Percentiles rank a stretch among this genome's conserved stretches.
phyloP scores from a whole-genome alignment of 2,797 vertebrate genomes.

The Periophthalmus magnuspinnatus region DNA sequence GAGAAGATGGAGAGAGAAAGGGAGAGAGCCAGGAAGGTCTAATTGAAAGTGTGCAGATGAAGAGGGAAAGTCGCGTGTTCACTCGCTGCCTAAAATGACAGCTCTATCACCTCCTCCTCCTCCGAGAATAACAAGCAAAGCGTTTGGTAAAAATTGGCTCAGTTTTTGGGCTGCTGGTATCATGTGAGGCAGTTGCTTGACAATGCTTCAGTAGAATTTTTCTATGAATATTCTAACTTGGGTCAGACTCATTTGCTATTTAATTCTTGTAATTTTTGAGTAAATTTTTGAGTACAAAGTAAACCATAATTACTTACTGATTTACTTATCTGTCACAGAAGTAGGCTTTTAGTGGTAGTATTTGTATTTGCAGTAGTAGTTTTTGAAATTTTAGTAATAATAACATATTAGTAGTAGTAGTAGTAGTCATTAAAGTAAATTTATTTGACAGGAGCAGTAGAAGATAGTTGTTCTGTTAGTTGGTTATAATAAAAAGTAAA shows the following conservation, averaged over 20 bases:
- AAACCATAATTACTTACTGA: neutral
- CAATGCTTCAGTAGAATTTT: conserved; percentile 17
- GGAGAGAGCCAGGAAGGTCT: conserved; percentile 17
- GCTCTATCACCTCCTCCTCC: conserved; percentile 27
- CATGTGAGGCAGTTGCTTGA: conserved; percentile 19
- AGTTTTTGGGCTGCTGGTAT: conserved; percentile 23
- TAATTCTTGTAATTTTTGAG: neutral
- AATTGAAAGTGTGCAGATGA: conserved; percentile 51
- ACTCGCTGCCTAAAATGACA: conserved; percentile 20
- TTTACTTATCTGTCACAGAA: too few species aligned
- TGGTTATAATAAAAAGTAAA: too few species aligned
- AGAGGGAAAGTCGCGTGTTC: conserved; percentile 38
- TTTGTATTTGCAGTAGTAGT: too few species aligned
- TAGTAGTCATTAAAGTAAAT: too few species aligned
- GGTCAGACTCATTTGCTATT: neutral
- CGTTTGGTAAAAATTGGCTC: conserved; percentile 29
- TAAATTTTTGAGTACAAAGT: neutral
- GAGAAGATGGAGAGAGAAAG: conserved; percentile 29
- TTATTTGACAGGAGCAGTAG: too few species aligned
- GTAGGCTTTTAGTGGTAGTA: too few species aligned
- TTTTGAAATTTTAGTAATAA: too few species aligned
- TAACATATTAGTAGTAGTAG: too few species aligned
- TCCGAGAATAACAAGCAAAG: conserved; percentile 29
- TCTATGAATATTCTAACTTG: neutral
- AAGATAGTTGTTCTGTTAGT: too few species aligned